A percentile compares a stretch with the other conserved stretches of the same genome.
These are phyloP conservation scores for Idaea biselata DNA, from an alignment of 2,888 invertebrate genomes.

Conservation along the genomic window DNA sequence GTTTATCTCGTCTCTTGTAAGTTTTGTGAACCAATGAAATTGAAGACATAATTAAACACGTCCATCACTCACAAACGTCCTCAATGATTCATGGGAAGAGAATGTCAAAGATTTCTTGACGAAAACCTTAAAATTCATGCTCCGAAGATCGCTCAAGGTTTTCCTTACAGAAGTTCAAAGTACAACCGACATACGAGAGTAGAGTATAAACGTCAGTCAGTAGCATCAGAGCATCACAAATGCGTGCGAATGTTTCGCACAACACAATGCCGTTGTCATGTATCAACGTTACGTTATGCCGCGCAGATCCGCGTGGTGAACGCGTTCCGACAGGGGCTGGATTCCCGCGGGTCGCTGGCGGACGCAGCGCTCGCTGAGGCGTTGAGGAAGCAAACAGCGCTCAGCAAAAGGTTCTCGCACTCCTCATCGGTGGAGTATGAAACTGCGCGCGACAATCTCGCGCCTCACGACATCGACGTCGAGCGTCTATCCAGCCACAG, in stretches of 20 bases:
- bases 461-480: constrained; percentile 95
- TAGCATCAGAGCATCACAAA: constrained; percentile 29
- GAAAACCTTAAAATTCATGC: too few relatives aligned
- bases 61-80: too few relatives aligned
- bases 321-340: constrained; percentile 99
- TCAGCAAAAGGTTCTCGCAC: constrained; percentile 95
- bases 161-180: not conserved
- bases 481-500: constrained; percentile 95
- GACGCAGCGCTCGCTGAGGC: constrained; percentile 96
- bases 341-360: constrained; percentile 95
- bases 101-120: too few relatives aligned
- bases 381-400: constrained; percentile 95
- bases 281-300: constrained; percentile 37
- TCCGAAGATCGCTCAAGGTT: not conserved
- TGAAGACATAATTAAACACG: not conserved
- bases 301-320: constrained; percentile 99
- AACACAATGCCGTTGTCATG: constrained; percentile 17
- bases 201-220: constrained; percentile 14
- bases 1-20: constrained; percentile 12
- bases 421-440: constrained; percentile 94
- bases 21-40: not conserved
- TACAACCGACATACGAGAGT: constrained; percentile 6
- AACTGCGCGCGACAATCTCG: constrained; percentile 91
- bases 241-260: constrained; percentile 9
- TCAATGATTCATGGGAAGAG: too few relatives aligned